These are phyloP conservation scores for Pseudomugil tenellus DNA, from an alignment of 2,797 vertebrate species.

Conservation along the genomic window DNA sequence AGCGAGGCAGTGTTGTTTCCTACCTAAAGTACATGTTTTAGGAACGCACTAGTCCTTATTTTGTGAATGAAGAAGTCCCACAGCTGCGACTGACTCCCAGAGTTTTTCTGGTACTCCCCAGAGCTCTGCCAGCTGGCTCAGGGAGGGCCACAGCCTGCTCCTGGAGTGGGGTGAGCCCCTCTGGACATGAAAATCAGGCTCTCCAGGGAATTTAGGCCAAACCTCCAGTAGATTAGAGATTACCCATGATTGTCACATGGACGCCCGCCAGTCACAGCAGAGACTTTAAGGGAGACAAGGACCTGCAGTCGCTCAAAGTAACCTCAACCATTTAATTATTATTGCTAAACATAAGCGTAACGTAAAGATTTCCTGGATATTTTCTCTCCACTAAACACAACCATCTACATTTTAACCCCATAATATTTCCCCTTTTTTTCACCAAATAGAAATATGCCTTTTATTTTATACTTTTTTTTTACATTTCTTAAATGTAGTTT, in stretches of 20 bases:
- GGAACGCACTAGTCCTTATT: constrained; percentile 41
- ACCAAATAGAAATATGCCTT: neutral
- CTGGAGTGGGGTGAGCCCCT: constrained; percentile 51
- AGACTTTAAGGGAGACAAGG: neutral
- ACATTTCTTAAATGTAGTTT: neutral
- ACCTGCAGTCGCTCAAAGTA: neutral
- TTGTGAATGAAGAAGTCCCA: constrained; percentile 69
- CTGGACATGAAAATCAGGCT: constrained; percentile 58
- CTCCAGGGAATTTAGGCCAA: constrained; percentile 68
- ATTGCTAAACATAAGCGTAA: neutral
- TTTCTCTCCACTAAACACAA: neutral
- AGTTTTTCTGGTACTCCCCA: constrained; percentile 66
- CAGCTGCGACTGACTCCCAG: constrained; percentile 66
- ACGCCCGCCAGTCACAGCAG: constrained; percentile 39
- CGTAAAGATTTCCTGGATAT: neutral
- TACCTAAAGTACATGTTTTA: constrained; percentile 25
- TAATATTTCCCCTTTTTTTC: neutral
- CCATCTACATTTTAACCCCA: neutral
- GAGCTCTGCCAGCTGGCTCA: constrained; percentile 69
- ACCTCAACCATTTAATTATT: no score
- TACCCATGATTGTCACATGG: constrained; percentile 47
- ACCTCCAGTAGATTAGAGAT: constrained; percentile 71
- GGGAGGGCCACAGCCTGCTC: constrained; percentile 39
- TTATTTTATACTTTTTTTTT: neutral
- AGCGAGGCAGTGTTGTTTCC: constrained; percentile 18